Evolutionary conservation across 2,888 invertebrate species (phyloP), one percentile per base, ranked within the genome.

Genomic region (Drosophila acutilabella): DNA sequence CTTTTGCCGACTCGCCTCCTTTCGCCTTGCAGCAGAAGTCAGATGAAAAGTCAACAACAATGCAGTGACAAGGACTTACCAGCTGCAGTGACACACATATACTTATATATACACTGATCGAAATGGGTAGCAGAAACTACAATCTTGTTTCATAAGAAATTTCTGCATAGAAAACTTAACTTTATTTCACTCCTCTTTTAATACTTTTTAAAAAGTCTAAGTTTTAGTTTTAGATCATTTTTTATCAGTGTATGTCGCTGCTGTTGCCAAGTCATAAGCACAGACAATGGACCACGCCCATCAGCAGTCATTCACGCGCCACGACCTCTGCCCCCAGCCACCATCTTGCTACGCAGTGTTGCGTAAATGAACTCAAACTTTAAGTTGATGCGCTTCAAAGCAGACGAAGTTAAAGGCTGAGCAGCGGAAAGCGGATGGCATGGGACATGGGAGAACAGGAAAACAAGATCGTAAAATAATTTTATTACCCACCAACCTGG

Each of bases 401-500:
- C 58, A 41, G 20, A 38, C 54, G 13, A n/a, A n/a, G 41, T 36
- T 2, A 23, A 48, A 20, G 36, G 13, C 38, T 10, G 13, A 18
- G 5, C 26, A 36, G 30, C 0, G 13, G 36, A 13, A 13, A 36
- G 36, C 13, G 36, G 36, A 36, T 30, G 36, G 36, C 4, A 13
- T 13, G 36, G 36, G 13, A n/a, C 40, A 8, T 2, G 30, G 30
- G 59, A 52, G 56, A 57, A 44, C 62, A 69, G 80, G 77, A 78
- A 72, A 88, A 88, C 78, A 71, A 80, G 80, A 81, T 87, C 85
- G 89, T 89, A 78, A 86, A 87, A 84, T 87, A 71, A 89, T 86
- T 86, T 87, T 87, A 86, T 89, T 84, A 80, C 82, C 74, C 72
- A 64, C 59, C 85, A 84, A 85, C 75, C 80, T 85, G 85, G 89